Conservation (phyloP, 2,888 invertebrate genomes). For the Leptinotarsa haldemani region DNA sequence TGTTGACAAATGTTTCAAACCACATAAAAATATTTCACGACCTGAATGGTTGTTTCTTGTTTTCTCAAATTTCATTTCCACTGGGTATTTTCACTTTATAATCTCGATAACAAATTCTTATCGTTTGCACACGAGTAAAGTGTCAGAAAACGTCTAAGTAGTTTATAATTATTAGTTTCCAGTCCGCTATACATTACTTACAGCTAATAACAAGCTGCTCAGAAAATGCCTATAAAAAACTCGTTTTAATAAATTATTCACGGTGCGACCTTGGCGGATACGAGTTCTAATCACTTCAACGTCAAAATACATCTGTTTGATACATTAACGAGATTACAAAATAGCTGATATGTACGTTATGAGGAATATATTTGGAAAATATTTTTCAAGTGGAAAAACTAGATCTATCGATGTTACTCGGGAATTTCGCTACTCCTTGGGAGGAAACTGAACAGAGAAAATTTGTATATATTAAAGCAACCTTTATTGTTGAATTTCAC, state of each 20-base stretch:
- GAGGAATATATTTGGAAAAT: background rate
- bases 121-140: constrained; percentile 52
- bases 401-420: too few relatives aligned
- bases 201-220: constrained; percentile 48
- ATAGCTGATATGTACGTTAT: background rate
- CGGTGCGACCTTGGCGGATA: constrained; percentile 32
- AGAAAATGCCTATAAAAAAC: constrained; percentile 42
- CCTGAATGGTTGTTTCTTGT: background rate
- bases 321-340: constrained; percentile 34
- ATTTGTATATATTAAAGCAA: too few relatives aligned
- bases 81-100: background rate
- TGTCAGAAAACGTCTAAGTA: constrained; percentile 61
- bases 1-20: background rate
- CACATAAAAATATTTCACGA: background rate
- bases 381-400: too few relatives aligned
- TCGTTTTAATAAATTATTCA: constrained; percentile 49
- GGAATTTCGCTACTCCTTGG: too few relatives aligned
- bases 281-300: constrained; percentile 36
- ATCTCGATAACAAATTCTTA: constrained; percentile 8
- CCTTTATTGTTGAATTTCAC: too few relatives aligned
- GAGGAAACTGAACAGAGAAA: too few relatives aligned
- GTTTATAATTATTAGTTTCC: constrained; percentile 61
- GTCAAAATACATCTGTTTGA: constrained; percentile 37
- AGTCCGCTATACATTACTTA: constrained; percentile 46
- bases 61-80: background rate